Evolutionary conservation across 2,113 vertebrate species (phyloP).

Genomic region (Etheostoma spectabile): DNA sequence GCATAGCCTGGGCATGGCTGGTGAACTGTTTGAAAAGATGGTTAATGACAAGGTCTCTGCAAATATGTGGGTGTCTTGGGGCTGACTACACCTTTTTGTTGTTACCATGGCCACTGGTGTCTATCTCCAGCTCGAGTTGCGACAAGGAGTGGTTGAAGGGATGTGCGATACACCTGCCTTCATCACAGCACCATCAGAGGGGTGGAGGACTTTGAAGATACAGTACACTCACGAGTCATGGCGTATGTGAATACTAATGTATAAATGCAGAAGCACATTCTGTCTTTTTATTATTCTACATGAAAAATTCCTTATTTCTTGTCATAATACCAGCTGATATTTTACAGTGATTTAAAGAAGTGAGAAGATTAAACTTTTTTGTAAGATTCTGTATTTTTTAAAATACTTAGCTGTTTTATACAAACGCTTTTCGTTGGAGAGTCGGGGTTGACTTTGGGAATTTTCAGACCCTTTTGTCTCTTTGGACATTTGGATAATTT

Average conservation of each 20-base stretch:
- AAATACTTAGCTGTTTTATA: constrained; percentile 85
- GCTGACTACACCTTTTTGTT: constrained; percentile 40
- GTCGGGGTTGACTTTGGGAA: constrained; percentile 75
- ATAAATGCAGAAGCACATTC: constrained; percentile 85
- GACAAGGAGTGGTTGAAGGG: neutral
- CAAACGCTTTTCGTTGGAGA: constrained; percentile 77
- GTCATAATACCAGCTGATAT: constrained; percentile 86
- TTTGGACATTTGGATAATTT: constrained; percentile 75
- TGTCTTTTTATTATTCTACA: constrained; percentile 79
- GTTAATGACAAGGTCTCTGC: constrained; percentile 24
- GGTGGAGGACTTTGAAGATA: constrained; percentile 64
- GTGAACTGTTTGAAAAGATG: constrained; percentile 27
- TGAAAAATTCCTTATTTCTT: constrained; percentile 77
- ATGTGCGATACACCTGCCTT: constrained; percentile 56
- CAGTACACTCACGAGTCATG: constrained; percentile 64
- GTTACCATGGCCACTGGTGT: constrained; percentile 52
- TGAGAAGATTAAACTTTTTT: constrained; percentile 75
- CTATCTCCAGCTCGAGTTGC: constrained; percentile 44
- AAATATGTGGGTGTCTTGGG: constrained; percentile 28
- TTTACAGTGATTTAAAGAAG: constrained; percentile 85
- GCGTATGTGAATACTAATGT: constrained; percentile 83
- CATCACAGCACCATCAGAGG: constrained; percentile 41
- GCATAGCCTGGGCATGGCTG: constrained; percentile 24
- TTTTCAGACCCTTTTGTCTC: constrained; percentile 74
- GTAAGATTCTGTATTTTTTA: constrained; percentile 88